Evolutionary conservation across 2,113 vertebrate species (phyloP), one percentile per base, ranked within the genome.

Genomic region (Benitochromis conjunctus): DNA sequence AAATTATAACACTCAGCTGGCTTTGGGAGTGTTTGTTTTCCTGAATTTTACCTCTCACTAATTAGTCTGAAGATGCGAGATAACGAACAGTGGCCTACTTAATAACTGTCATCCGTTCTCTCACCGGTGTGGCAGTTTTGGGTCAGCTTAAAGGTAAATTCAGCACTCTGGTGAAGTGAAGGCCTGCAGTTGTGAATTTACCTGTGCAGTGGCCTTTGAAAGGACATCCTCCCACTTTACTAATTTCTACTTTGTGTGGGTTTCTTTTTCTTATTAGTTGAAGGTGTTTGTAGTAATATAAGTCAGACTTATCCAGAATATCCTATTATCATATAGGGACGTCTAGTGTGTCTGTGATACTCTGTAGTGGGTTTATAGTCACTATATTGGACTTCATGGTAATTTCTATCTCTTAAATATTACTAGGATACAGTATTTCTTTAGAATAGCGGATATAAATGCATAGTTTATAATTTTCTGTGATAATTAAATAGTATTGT

Each of bases 21-120:
- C 81, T 94, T 80, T 82, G 91, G 87, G 88, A 81, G 87, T 89
- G 82, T 84, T 86, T 91, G 83, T 85, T 85, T 82, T 31, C 48
- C 66, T 48, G 34, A 38, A 56, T 74, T 84, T 60, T 87, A 81
- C 66, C 43, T 89, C 87, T 86, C 81, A 55, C 80, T 91, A 93
- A 92, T 95, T 93, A 93, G 91, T 87, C 64, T 74, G 81, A 81
- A 84, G 89, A 91, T 93, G 94, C 88, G 66, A 85, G 76, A 82
- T 84, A 89, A 94, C 88, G 85, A 92, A 89, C 82, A 86, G 91
- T 88, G 93, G 86, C 94, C 93, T 86, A 94, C 89, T 94, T 95
- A 86, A 36, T 54, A 87, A 66, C 88, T 86, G 87, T 79, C 87
- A 82, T 6, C 89, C 69, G 76, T 64, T 34, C 86, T 60, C 83